phyloP scores from a whole-genome alignment of 2,888 invertebrate genomes.

The Erebia ligea region DNA sequence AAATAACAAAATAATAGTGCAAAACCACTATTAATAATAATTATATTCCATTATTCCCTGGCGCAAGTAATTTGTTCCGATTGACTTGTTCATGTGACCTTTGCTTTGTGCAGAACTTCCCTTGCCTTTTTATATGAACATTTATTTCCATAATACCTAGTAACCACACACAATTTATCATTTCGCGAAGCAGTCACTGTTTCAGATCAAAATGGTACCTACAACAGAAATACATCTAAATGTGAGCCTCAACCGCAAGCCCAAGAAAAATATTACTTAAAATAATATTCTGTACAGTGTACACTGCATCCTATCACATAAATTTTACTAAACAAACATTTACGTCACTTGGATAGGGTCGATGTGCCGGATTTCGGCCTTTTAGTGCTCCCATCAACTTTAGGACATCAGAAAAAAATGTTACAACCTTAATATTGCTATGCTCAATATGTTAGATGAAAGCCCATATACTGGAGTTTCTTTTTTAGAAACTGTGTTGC shows the following conservation, averaged over 20 bases:
- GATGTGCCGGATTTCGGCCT: too few relatives aligned
- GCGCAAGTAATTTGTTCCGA: constrained; percentile 33
- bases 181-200: constrained; percentile 5
- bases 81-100: constrained; percentile 34
- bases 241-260: constrained; percentile 62
- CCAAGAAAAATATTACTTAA: constrained; percentile 52
- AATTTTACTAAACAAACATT: constrained; percentile 68
- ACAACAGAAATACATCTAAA: constrained; percentile 55
- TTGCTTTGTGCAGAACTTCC: constrained; percentile 31
- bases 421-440: too few relatives aligned
- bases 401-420: too few relatives aligned
- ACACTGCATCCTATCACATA: constrained; percentile 59
- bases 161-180: constrained; percentile 6
- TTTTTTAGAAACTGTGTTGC: too few relatives aligned
- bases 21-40: too few relatives aligned
- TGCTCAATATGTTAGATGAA: too few relatives aligned
- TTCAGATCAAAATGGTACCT: constrained; percentile 32
- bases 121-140: constrained; percentile 11
- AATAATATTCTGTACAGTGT: constrained; percentile 65
- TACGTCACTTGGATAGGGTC: constrained; percentile 53
- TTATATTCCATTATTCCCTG: too few relatives aligned
- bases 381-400: too few relatives aligned
- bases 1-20: too few relatives aligned
- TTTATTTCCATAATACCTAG: constrained; percentile 15
- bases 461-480: too few relatives aligned